Conservation (phyloP, 2,888 invertebrate genomes). For the Sesia bembeciformis region DNA sequence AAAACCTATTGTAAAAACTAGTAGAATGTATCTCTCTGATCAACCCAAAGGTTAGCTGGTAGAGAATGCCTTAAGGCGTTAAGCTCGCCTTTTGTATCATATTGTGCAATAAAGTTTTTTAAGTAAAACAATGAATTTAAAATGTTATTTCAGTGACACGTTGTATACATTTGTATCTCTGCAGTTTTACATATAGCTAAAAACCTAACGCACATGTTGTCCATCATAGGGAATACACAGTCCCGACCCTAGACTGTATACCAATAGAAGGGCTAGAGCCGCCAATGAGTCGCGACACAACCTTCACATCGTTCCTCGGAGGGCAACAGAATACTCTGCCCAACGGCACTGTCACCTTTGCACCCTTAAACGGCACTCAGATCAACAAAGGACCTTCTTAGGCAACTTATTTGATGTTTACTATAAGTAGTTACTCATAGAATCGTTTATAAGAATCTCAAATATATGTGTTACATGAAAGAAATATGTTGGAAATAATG, state of each 20-base stretch:
- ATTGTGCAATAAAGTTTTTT: too few species aligned
- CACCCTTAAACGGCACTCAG: constrained; percentile 23
- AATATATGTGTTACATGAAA: background rate
- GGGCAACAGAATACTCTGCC: constrained; percentile 41
- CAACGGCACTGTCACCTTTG: constrained; percentile 36
- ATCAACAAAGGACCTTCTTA: constrained; percentile 2
- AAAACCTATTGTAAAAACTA: too few species aligned
- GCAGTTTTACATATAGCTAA: background rate
- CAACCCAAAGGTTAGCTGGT: background rate
- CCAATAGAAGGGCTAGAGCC: constrained; percentile 66
- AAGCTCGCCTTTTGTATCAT: too few species aligned
- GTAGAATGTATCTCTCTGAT: too few species aligned
- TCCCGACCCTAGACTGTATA: constrained; percentile 66
- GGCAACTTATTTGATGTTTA: background rate
- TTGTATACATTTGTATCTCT: background rate
- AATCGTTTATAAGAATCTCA: too few species aligned
- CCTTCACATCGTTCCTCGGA: constrained; percentile 70
- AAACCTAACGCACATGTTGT: background rate
- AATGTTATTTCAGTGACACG: background rate
- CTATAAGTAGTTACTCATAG: too few species aligned
- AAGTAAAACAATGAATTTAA: background rate
- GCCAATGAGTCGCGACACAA: constrained; percentile 66
- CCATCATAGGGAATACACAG: constrained; percentile 58
- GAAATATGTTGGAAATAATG: background rate
- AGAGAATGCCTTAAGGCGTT: too few species aligned